These are phyloP conservation scores for Leptodactylus fuscus DNA, from an alignment of 2,113 vertebrate genomes.

Conservation along the genomic window DNA sequence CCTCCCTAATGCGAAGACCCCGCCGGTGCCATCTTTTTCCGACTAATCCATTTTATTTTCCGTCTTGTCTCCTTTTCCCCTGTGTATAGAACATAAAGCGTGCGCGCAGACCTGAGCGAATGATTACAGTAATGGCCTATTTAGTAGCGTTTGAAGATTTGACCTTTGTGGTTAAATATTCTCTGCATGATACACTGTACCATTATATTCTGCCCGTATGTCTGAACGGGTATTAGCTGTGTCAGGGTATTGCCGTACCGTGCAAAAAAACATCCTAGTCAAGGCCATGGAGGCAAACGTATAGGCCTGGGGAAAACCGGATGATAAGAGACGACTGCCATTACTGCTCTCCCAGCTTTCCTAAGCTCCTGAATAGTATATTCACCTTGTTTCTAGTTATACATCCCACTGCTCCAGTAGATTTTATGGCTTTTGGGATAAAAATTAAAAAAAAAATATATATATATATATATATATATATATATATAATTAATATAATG, in stretches of 20 bases:
- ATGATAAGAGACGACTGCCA: background rate
- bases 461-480: too few species aligned
- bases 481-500: too few species aligned
- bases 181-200: background rate
- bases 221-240: background rate
- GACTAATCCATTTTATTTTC: background rate
- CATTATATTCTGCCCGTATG: background rate
- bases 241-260: too few species aligned
- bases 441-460: too few species aligned
- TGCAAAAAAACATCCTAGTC: too few species aligned
- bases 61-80: background rate
- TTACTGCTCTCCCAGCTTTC: background rate
- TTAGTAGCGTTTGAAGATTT: constrained; percentile 1
- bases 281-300: too few species aligned
- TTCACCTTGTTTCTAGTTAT: background rate
- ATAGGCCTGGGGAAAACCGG: background rate
- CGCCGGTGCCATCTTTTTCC: background rate
- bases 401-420: too few species aligned
- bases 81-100: background rate
- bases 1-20: background rate
- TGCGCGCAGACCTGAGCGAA: background rate
- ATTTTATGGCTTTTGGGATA: too few species aligned
- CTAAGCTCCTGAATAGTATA: background rate
- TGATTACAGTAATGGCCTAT: constrained; percentile 12
- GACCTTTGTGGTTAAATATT: constrained; percentile 26